Base-by-base conservation (phyloP, 2,113 vertebrate species). In the Agapornis roseicollis region DNA sequence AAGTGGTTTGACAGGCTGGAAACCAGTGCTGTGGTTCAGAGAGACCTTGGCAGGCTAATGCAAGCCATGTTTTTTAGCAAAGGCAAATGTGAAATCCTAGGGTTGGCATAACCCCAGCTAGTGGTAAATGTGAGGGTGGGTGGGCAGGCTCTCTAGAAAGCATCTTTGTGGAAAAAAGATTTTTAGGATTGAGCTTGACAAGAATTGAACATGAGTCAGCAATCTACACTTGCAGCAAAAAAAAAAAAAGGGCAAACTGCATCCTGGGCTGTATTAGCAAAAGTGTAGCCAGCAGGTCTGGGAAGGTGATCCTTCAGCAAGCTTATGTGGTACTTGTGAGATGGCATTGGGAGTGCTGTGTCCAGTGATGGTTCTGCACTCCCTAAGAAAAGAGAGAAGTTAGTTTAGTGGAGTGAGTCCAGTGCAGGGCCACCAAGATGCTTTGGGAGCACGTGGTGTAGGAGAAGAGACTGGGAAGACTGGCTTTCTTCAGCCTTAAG, bases 371-470 rank as follows among this genome's bases (percentile, higher is more conserved):
- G 20, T 29, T 56, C 31, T 42, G 39, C 55, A 7, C 39, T 77
- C 9, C 13, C 7, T 29, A 47, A 44, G 16, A 16, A 25, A 69
- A 66, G 46, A 68, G 15, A 20, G 53, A 44, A 25, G 10, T 20
- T 64, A 27, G 9, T 44, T 20, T n/a, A 55, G 22, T 25, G 18
- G 13, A 69, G 11, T 10, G 37, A 64, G 37, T 23, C 22, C 22
- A 23, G 25, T 42, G 35, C 17, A 61, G 69, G 56, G 37, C 31
- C 17, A 12, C 19, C 10, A 33, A 35, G 52, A 10, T 73, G 8
- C 10, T 41, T 47, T 27, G 37, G 37, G 35, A 85, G 19, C 55
- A 9, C 17, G 0, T 1, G 4, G 1, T n/a, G 10, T 27, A 3
- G 23, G 44, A 50, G 41, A 28, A 80, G 58, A 63, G 35, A 33